Percentiles rank a stretch among this genome's conserved stretches.
Evolutionary conservation across 53 echinoderm and acorn worm genomes (phyloP).

Genomic region (Astropecten irregularis): DNA sequence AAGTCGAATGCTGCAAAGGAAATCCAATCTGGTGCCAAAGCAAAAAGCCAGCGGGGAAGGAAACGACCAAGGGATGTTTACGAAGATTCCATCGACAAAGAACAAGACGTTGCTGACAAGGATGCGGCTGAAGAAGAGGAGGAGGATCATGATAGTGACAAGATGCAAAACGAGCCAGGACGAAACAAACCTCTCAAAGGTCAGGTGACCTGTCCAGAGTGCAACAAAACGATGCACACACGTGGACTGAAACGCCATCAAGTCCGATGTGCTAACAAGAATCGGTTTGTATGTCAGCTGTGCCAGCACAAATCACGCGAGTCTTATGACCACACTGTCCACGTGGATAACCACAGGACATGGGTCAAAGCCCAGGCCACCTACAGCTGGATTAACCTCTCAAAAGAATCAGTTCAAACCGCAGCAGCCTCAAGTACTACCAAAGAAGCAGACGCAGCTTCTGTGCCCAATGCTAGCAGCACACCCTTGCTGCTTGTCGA

Average conservation of each 20-base stretch:
- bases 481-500: not conserved
- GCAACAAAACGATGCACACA: slow-evolving; percentile 31
- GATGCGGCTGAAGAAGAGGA: not conserved
- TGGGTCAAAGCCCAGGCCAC: slow-evolving; percentile 80
- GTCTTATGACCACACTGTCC: slow-evolving; percentile 78
- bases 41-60: not conserved
- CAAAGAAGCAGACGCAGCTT: not conserved
- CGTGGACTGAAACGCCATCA: slow-evolving; percentile 68
- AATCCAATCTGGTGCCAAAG: not conserved
- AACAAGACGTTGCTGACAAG: not conserved
- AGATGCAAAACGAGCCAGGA: not conserved
- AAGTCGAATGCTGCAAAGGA: not conserved
- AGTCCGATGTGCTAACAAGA: slow-evolving; percentile 74
- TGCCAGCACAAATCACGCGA: slow-evolving; percentile 90
- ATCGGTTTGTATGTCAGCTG: slow-evolving; percentile 75
- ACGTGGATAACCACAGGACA: slow-evolving; percentile 89
- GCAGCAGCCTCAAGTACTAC: too few relatives aligned
- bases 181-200: not conserved
- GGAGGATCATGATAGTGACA: slow-evolving; percentile 1
- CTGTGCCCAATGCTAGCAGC: not conserved
- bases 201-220: slow-evolving; percentile 46
- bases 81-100: not conserved
- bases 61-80: not conserved
- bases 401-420: slow-evolving; percentile 7
- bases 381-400: slow-evolving; percentile 29